Conservation (phyloP, 2,797 vertebrate species). For the Platyrinchus mystaceus region DNA sequence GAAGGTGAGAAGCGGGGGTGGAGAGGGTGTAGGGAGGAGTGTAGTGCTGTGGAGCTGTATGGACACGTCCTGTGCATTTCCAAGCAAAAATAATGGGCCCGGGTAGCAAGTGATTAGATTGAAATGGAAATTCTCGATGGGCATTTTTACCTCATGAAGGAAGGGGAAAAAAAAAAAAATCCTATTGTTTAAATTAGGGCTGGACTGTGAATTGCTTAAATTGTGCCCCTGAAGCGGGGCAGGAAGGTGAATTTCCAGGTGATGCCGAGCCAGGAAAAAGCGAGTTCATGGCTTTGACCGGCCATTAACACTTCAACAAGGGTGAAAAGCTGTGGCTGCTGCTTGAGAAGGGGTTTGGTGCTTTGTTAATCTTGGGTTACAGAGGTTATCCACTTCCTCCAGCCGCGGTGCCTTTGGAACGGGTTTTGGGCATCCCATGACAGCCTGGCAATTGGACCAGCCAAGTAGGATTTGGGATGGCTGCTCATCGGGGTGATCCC, state of each 20-base stretch:
- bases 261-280: neutral
- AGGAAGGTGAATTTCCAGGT: neutral
- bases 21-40: slow-evolving; percentile 61
- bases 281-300: neutral
- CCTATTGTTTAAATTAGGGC: neutral
- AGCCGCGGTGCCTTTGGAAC: neutral
- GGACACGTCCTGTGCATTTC: slow-evolving; percentile 15
- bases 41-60: neutral
- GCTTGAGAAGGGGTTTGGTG: neutral
- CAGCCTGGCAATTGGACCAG: neutral
- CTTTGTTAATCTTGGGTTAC: neutral
- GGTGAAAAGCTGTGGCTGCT: neutral
- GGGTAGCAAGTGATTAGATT: slow-evolving; percentile 6
- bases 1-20: slow-evolving; percentile 26
- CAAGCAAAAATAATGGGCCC: neutral
- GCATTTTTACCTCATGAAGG: neutral
- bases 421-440: neutral
- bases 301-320: neutral
- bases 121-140: slow-evolving; percentile 16
- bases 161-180: neutral
- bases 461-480: neutral
- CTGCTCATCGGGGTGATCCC: neutral
- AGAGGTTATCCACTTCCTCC: neutral
- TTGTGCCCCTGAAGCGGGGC: neutral
- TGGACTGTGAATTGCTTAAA: neutral